phyloP scores from a whole-genome alignment of 2,888 invertebrate genomes.

The Scaptomyza parva region DNA sequence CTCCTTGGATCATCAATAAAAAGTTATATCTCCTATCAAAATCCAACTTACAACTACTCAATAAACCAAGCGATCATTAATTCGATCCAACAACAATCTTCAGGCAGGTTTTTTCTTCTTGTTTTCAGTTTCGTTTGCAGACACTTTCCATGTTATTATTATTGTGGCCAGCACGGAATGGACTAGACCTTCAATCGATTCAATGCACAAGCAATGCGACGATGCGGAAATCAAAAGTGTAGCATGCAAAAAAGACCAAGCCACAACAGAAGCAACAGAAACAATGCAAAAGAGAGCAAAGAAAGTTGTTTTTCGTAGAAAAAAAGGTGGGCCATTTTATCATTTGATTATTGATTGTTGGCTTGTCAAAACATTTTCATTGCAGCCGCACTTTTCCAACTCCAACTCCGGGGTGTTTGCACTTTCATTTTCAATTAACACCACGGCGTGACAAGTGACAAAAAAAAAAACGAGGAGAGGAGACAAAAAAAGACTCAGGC shows the following conservation, averaged over 20 bases:
- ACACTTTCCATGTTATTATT: slow-evolving; percentile 65
- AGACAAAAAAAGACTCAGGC: slow-evolving; percentile 44
- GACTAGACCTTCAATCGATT: slow-evolving; percentile 26
- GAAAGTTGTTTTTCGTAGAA: slow-evolving; percentile 53
- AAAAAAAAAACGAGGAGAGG: slow-evolving; percentile 28
- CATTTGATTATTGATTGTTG: slow-evolving; percentile 61
- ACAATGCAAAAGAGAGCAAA: slow-evolving; percentile 29
- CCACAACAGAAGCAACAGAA: slow-evolving; percentile 11
- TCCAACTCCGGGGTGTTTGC: slow-evolving; percentile 56
- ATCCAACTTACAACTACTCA: background rate
- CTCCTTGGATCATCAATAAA: background rate
- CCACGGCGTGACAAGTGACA: slow-evolving; percentile 38
- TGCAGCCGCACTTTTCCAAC: slow-evolving; percentile 48
- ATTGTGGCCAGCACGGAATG: slow-evolving; percentile 50
- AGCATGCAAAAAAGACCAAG: slow-evolving; percentile 40
- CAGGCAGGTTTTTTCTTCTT: background rate
- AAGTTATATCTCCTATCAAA: background rate
- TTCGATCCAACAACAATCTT: background rate
- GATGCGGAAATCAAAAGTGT: slow-evolving; percentile 74
- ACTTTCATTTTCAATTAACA: slow-evolving; percentile 78
- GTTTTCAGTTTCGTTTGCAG: slow-evolving; percentile 56
- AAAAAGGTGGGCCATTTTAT: slow-evolving; percentile 29
- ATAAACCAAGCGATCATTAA: background rate
- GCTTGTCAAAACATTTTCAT: slow-evolving; percentile 53
- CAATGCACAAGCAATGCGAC: slow-evolving; percentile 47